phyloP scores from a whole-genome alignment of 2,888 invertebrate genomes.

The Empis livida region DNA sequence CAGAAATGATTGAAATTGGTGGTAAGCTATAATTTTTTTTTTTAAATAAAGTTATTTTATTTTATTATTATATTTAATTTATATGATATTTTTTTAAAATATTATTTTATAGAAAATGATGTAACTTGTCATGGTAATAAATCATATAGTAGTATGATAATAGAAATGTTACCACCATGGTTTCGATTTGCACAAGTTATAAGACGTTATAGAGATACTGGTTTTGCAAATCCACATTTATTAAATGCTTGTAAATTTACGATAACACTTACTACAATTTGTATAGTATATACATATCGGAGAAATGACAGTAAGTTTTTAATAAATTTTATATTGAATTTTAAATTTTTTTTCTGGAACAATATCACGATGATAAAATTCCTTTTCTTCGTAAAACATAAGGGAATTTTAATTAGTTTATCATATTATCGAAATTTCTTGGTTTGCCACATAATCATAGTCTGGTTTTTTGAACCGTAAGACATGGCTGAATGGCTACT shows the following conservation, averaged over 20 bases:
- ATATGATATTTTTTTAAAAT: too few species aligned
- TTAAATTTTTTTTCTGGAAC: too few species aligned
- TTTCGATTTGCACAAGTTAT: conserved; percentile 77
- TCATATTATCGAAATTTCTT: too few species aligned
- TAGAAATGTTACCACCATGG: conserved; percentile 71
- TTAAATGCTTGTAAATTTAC: conserved; percentile 84
- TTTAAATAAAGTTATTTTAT: not conserved
- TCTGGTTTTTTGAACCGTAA: too few species aligned
- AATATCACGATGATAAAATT: too few species aligned
- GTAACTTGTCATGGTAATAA: conserved; percentile 38
- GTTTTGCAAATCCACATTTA: conserved; percentile 65
- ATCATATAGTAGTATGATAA: conserved; percentile 45
- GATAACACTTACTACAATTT: conserved; percentile 74
- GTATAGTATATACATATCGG: conserved; percentile 44
- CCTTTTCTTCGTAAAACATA: too few species aligned
- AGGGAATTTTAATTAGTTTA: too few species aligned
- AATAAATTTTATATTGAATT: too few species aligned
- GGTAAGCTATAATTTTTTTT: not conserved
- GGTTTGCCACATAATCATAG: too few species aligned
- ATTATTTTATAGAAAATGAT: conserved; percentile 30
- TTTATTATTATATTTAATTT: not conserved
- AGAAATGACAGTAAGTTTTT: conserved; percentile 15
- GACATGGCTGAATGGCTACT: too few species aligned
- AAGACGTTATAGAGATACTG: conserved; percentile 66
- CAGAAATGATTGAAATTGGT: conserved; percentile 20